A percentile compares a stretch with the other conserved stretches of the same genome.
Conservation (phyloP, 2,888 invertebrate species). For the Malthinus flaveolus region DNA sequence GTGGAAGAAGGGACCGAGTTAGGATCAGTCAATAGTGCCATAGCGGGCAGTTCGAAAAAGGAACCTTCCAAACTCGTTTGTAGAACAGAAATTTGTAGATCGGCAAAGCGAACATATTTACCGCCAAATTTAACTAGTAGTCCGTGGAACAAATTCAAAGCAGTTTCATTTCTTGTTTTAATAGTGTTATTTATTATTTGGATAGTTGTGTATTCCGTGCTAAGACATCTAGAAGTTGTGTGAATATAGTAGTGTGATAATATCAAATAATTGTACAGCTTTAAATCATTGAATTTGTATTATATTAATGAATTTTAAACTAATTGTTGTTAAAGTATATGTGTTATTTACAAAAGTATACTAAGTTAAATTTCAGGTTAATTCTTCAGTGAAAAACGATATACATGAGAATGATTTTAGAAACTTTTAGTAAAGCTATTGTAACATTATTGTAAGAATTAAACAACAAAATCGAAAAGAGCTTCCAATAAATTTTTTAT, state of each 20-base stretch:
- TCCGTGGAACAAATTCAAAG: conserved; percentile 59
- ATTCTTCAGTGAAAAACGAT: too few species aligned
- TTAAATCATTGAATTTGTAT: not conserved
- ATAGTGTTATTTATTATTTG: conserved; percentile 56
- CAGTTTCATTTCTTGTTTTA: conserved; percentile 54
- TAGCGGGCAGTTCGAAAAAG: not conserved
- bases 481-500: too few species aligned
- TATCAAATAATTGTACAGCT: not conserved
- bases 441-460: too few species aligned
- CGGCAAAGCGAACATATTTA: conserved; percentile 46
- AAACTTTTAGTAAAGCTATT: conserved; percentile 6
- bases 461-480: too few species aligned
- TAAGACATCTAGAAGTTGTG: conserved; percentile 46
- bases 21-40: conserved; percentile 44
- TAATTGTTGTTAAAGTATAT: not conserved
- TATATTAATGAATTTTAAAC: not conserved
- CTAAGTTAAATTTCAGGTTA: too few species aligned
- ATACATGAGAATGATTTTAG: not conserved
- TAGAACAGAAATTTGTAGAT: conserved; percentile 50
- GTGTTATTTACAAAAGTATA: not conserved
- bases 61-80: conserved; percentile 38
- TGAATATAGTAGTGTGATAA: conserved; percentile 38
- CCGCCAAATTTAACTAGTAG: conserved; percentile 53
- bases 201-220: conserved; percentile 54
- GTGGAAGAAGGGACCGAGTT: conserved; percentile 47